Conservation (phyloP, 2,888 invertebrate species). For the Lithophane leautieri region DNA sequence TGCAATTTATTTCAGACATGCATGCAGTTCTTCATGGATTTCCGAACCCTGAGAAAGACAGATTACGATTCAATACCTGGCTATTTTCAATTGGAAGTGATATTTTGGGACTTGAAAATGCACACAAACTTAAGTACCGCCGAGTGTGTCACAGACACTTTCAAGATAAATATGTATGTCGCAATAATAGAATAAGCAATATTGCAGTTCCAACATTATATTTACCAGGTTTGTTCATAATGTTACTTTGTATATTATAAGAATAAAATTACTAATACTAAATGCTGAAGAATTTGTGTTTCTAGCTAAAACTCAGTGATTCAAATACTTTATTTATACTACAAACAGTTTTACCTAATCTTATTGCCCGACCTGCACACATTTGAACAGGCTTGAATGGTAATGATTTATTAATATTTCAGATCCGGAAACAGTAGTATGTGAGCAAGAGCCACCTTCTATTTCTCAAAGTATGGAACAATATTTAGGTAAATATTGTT, state of each 20-base stretch:
- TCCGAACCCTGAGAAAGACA: background rate
- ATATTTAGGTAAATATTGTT: background rate
- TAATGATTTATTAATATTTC: background rate
- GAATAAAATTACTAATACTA: background rate
- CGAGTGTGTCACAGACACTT: background rate
- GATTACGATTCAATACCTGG: background rate
- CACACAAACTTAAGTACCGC: background rate
- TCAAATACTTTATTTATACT: too few relatives aligned
- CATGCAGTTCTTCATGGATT: background rate
- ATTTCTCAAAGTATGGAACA: background rate
- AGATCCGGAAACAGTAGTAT: background rate
- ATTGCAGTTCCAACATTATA: conserved; percentile 2
- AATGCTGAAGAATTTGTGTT: background rate
- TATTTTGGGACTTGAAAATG: background rate
- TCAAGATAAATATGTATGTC: background rate
- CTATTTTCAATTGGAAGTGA: background rate
- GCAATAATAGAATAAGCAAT: background rate
- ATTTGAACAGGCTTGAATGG: background rate
- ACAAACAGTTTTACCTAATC: too few relatives aligned
- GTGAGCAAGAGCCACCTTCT: background rate
- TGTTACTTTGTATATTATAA: background rate
- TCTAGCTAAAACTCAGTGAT: too few relatives aligned
- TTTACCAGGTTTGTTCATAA: conserved; percentile 1
- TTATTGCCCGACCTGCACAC: background rate
- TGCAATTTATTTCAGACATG: background rate